A percentile compares a stretch with the other conserved stretches of the same genome.
phyloP scores from a whole-genome alignment of 2,113 vertebrate genomes.

The Cyanoramphus novaezelandiae region DNA sequence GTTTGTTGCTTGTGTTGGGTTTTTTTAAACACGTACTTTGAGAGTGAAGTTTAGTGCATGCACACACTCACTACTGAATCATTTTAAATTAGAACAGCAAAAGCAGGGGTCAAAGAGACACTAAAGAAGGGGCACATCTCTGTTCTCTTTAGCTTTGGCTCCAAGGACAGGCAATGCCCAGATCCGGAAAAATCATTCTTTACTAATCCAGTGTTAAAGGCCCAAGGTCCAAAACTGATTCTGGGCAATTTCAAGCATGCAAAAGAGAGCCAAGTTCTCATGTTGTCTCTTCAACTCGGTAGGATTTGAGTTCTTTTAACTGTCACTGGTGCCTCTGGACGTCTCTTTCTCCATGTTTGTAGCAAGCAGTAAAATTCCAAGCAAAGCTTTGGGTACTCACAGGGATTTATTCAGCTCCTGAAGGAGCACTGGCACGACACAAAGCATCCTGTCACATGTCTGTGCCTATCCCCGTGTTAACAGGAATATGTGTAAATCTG shows the following conservation, averaged over 20 bases:
- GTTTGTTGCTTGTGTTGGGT: background rate
- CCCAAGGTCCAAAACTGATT: background rate
- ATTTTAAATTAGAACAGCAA: background rate
- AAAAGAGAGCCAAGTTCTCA: background rate
- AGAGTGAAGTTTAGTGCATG: background rate
- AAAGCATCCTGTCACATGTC: background rate
- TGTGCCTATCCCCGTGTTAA: background rate
- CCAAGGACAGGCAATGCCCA: background rate
- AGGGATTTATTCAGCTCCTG: background rate
- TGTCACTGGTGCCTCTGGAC: background rate
- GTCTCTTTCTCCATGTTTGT: background rate
- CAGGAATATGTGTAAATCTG: background rate
- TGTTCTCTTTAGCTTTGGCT: background rate
- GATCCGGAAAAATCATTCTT: background rate
- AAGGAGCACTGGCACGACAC: background rate
- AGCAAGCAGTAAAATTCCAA: background rate
- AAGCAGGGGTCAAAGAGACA: background rate
- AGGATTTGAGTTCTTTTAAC: background rate
- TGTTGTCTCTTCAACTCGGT: background rate
- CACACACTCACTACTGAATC: background rate
- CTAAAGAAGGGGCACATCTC: background rate
- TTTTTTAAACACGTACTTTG: background rate
- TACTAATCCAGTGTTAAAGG: background rate
- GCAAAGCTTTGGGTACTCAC: background rate
- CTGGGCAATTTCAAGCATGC: background rate